Base-by-base conservation (phyloP, 2,113 vertebrate genomes). In the Rhynchomys soricoides region DNA sequence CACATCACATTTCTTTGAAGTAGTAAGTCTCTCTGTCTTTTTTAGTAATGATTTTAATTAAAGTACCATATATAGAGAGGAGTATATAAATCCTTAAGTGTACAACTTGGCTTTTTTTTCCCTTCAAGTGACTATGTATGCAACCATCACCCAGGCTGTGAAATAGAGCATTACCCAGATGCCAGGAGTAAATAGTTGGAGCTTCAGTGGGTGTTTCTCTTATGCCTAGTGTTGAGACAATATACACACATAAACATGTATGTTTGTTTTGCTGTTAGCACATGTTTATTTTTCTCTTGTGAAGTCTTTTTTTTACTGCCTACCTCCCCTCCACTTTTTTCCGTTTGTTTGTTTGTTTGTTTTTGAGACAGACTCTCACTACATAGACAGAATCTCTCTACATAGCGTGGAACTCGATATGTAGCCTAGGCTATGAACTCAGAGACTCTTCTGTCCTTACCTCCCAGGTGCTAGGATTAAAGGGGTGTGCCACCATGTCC, bases 31-130 rank as follows among this genome's bases (percentile, higher is more conserved):
- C 40, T 90, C 83, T 86, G 19, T 81, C 43, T 64, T 43, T 95
- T 95, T 93, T 43, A 91, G 82, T 75, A 93, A 90, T 73, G 31
- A 74, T 71, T 94, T 92, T 91, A 57, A 92, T 71, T 90, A 37
- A 96, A 66, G 11, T 68, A 1, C 78, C 70, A 15, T 90, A 66
- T 70, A 45, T 21, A 55, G 55, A 83, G 52, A 92, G 21, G 68
- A 43, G 19, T 22, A 10, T 26, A 87, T n/a, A 90, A 48, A 90
- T 95, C 34, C 68, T 34, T 85, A 85, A n/a, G 21, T 62, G 48
- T 83, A 87, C 24, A 93, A 57, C 40, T 62, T 62, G 75, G 70
- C 9, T 77, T 43, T n/a, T 95, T 85, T 59, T 88, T 45, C 92
- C 87, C 78, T 92, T 62, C 7, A n/a, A 73, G 81, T 86, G 81